Evolutionary conservation across 2,113 vertebrate species (phyloP), one percentile per base, ranked within the genome.

Genomic region (Chamaetylas fuelleborni): DNA sequence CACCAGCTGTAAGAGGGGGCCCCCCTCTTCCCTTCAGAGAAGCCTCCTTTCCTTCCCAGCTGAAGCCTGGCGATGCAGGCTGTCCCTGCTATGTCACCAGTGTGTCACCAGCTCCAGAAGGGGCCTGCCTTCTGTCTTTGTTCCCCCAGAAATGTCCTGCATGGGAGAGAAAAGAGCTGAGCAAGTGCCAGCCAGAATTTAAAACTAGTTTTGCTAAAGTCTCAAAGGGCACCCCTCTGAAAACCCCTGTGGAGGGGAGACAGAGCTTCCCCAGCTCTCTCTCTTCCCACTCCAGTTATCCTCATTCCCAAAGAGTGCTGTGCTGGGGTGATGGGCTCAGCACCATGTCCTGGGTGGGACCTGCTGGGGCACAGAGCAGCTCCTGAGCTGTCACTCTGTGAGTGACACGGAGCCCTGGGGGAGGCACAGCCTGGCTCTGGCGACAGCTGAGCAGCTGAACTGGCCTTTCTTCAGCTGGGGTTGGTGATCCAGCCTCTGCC

Each of bases 361-460:
- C 86, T 88, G 71, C 31, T 6, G 2, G 5, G 69, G 51, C 72
- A 47, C 58, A 31, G 74, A 88, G 64, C 76, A 88, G 83, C 54
- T 78, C 69, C 38, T 43, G 83, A 62, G 38, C 80, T 81, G 91
- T 78, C 80, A n/a, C 56, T 53, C 87, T 40, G 51, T 0, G 0
- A 79, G 86, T 87, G 95, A 74, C 84, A 86, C 20, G 1, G 50
- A 36, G 53, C 48, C 38, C 9, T 33, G 3, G 65, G 70, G 57
- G 69, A 71, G 57, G 33, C 85, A 38, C 79, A 40, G 71, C 57
- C 45, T 7, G 25, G 81, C 79, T 62, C 34, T 77, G 1, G n/a
- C 79, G 86, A 73, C 92, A 89, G 92, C 83, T 36, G 69, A 78
- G 60, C 50, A 81, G 83, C 84, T 86, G 77, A 50, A 26, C 43